A percentile compares a stretch with the other conserved stretches of the same genome.
phyloP scores from a whole-genome alignment of 2,113 vertebrate species.

The Hiodon tergisus region DNA sequence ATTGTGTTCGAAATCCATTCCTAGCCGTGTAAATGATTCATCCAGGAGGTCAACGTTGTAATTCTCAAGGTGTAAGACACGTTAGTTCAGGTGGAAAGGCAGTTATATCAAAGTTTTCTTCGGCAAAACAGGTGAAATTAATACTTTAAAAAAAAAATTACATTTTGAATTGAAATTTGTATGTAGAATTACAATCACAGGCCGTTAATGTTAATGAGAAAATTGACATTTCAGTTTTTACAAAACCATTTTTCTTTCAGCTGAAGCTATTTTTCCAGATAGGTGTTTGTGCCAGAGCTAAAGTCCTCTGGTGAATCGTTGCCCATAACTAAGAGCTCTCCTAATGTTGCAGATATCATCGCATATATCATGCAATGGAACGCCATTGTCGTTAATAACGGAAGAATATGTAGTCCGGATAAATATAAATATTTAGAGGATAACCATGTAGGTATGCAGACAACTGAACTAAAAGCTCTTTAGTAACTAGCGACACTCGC shows the following conservation, averaged over 20 bases:
- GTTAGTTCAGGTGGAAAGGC: not conserved
- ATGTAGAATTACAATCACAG: not conserved
- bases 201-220: not conserved
- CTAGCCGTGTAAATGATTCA: slow-evolving; percentile 27
- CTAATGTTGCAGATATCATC: not conserved
- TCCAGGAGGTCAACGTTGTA: slow-evolving; percentile 22
- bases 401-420: slow-evolving; percentile 1
- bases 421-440: no score
- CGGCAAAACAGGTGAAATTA: not conserved
- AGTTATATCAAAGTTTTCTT: not conserved
- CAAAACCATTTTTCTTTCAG: not conserved
- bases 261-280: not conserved
- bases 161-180: not conserved
- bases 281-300: not conserved
- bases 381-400: slow-evolving; percentile 4
- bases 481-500: no score
- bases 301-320: not conserved
- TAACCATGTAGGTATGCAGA: not conserved
- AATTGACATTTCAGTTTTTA: not conserved
- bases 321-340: not conserved
- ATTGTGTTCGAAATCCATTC: slow-evolving; percentile 23
- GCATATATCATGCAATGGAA: not conserved
- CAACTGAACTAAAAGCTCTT: no score
- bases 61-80: slow-evolving; percentile 15
- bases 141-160: not conserved